phyloP scores from a whole-genome alignment of 1,140 invertebrate genomes.

The Platyscapa corneri region DNA sequence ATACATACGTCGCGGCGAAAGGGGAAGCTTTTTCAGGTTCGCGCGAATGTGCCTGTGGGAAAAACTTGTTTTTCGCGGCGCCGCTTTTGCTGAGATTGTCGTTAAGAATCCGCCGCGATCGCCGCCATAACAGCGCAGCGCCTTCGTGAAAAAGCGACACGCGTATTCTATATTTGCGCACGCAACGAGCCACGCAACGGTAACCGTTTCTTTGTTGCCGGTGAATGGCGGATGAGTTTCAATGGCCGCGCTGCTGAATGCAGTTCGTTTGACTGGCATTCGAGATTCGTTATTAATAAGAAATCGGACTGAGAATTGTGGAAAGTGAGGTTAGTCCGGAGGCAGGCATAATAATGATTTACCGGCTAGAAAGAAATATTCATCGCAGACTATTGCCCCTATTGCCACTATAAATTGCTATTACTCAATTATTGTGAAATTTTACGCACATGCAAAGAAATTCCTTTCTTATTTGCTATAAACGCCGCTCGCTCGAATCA shows the following conservation, averaged over 20 bases:
- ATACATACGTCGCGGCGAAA: neutral
- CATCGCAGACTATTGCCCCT: neutral
- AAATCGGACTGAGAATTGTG: neutral
- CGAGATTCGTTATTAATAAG: neutral
- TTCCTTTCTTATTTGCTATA: neutral
- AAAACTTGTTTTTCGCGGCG: too few relatives aligned
- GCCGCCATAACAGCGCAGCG: too few relatives aligned
- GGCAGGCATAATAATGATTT: neutral
- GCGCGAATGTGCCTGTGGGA: too few relatives aligned
- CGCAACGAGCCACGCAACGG: too few relatives aligned
- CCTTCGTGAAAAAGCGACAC: too few relatives aligned
- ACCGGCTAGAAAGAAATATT: neutral
- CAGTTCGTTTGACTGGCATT: neutral
- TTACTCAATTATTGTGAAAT: slow-evolving; percentile 8
- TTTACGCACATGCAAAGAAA: neutral
- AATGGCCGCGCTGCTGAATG: neutral
- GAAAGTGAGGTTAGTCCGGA: neutral
- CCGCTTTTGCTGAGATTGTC: too few relatives aligned
- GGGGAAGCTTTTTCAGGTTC: too few relatives aligned
- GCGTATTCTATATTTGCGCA: too few relatives aligned
- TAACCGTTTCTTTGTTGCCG: neutral
- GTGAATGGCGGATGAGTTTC: neutral
- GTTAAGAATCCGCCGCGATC: too few relatives aligned
- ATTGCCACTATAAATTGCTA: too few relatives aligned
- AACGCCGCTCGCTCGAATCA: too few relatives aligned